These are phyloP conservation scores for Oncopodura yosiiana DNA, from an alignment of 1,140 invertebrate species.

Conservation along the genomic window DNA sequence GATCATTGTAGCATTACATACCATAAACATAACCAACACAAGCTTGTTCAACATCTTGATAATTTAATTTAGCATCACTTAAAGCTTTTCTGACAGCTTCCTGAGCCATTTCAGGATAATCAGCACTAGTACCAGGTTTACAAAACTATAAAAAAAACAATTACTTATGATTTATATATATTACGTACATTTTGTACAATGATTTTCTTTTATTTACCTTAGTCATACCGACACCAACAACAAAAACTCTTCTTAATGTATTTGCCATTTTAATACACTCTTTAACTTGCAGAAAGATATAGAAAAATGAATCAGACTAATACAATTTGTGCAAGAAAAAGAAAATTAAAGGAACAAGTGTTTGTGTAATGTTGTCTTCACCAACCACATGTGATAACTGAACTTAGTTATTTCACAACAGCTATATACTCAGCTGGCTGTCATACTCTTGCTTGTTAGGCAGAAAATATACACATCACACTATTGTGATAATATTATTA, in stretches of 20 bases:
- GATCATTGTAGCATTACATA: slow-evolving; percentile 37
- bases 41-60: slow-evolving; percentile 73
- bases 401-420: too few relatives aligned
- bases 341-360: too few relatives aligned
- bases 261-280: slow-evolving; percentile 26
- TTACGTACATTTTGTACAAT: too few relatives aligned
- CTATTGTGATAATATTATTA: too few relatives aligned
- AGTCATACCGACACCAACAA: slow-evolving; percentile 95
- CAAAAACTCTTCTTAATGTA: slow-evolving; percentile 56
- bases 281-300: background rate
- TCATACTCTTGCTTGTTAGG: too few relatives aligned
- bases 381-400: too few relatives aligned
- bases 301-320: too few relatives aligned
- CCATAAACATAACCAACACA: slow-evolving; percentile 90
- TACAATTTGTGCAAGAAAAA: too few relatives aligned
- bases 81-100: slow-evolving; percentile 86
- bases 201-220: slow-evolving; percentile 63
- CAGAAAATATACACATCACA: too few relatives aligned
- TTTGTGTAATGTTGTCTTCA: too few relatives aligned
- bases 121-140: slow-evolving; percentile 74
- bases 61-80: slow-evolving; percentile 71
- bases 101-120: slow-evolving; percentile 90
- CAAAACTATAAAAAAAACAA: slow-evolving; percentile 52
- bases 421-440: too few relatives aligned
- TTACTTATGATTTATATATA: slow-evolving; percentile 1